Conservation (phyloP, 2,113 vertebrate genomes). For the Archilochus colubris region DNA sequence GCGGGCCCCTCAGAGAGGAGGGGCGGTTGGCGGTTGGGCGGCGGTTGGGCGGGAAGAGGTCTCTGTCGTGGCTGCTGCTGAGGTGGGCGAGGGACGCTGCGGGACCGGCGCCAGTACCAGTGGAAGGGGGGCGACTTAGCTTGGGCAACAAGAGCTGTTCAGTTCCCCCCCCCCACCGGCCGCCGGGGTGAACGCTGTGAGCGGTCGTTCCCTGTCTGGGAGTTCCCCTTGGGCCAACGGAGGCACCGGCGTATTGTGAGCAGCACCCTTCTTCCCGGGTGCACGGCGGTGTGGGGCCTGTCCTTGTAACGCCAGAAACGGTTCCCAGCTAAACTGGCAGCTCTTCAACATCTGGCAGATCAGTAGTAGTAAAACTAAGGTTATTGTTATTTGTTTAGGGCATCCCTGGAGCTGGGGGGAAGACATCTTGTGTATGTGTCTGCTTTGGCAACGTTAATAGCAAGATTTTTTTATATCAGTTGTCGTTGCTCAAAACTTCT, state of each 20-base stretch:
- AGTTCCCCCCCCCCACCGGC: background rate
- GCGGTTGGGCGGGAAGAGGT: too few relatives aligned
- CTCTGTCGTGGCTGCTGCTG: too few relatives aligned
- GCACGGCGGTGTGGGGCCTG: too few relatives aligned
- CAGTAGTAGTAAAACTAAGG: accelerated
- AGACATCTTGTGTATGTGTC: background rate
- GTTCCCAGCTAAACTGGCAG: background rate
- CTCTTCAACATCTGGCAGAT: accelerated
- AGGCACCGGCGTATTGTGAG: too few relatives aligned
- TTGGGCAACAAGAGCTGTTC: background rate
- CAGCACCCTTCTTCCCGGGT: accelerated
- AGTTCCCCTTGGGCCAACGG: accelerated
- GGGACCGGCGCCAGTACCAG: too few relatives aligned
- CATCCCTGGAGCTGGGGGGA: accelerated
- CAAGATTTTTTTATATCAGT: background rate
- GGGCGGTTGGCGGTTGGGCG: too few relatives aligned
- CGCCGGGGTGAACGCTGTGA: background rate
- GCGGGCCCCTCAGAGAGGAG: too few relatives aligned
- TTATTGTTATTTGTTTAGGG: background rate
- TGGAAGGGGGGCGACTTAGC: too few relatives aligned
- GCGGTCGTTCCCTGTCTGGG: background rate
- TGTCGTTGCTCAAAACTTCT: background rate
- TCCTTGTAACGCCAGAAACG: too few relatives aligned
- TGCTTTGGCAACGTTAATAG: accelerated
- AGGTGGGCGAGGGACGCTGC: too few relatives aligned